phyloP scores from a whole-genome alignment of 2,113 vertebrate genomes.

The Chelonoidis abingdonii region DNA sequence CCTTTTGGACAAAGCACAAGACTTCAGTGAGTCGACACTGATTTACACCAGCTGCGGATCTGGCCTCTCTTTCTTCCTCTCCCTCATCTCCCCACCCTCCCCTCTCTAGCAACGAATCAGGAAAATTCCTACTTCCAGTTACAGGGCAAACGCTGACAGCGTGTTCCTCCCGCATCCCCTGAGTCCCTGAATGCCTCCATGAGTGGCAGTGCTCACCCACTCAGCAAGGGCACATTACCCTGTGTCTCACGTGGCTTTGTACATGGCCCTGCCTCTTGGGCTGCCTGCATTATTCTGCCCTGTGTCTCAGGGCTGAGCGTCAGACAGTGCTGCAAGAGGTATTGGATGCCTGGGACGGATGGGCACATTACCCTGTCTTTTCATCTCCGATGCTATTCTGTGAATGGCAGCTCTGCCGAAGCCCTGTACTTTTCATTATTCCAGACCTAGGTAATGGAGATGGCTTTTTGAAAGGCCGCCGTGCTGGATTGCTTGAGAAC shows the following conservation, averaged over 20 bases:
- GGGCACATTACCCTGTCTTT: background rate
- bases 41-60: background rate
- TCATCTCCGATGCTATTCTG: background rate
- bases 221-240: rapidly evolving
- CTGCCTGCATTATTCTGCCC: background rate
- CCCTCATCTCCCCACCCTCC: background rate
- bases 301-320: background rate
- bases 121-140: background rate
- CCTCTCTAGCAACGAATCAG: background rate
- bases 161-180: background rate
- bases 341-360: background rate
- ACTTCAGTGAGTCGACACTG: background rate
- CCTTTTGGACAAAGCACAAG: background rate
- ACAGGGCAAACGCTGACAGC: rapidly evolving
- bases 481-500: constrained; percentile 20
- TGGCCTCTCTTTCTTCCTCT: background rate
- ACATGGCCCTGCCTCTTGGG: background rate
- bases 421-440: background rate
- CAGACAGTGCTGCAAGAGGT: background rate
- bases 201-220: rapidly evolving
- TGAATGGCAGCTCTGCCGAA: background rate
- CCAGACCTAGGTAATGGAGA: background rate
- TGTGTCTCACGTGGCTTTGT: background rate
- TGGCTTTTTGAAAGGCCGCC: rapidly evolving
- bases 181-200: background rate